Evolutionary conservation across 2,113 vertebrate species (phyloP).

Genomic region (Anolis carolinensis): DNA sequence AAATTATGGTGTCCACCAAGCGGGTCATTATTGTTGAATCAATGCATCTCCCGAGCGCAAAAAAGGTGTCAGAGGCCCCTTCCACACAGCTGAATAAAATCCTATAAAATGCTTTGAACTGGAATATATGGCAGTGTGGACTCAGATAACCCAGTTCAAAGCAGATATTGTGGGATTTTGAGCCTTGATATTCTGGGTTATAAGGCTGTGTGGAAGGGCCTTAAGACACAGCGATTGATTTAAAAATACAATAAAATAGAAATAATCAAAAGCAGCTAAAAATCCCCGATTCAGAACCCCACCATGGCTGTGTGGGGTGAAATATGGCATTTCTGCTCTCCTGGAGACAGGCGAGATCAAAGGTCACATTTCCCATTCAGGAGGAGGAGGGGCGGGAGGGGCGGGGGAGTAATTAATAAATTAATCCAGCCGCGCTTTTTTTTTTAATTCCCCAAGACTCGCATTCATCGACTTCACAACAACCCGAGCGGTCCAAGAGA

Average conservation of each 20-base stretch:
- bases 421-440: slow-evolving; percentile 76
- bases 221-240: slow-evolving; percentile 81
- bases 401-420: slow-evolving; percentile 85
- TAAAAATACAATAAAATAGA: slow-evolving; percentile 44
- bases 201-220: not conserved
- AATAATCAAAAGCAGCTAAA: slow-evolving; percentile 57
- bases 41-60: slow-evolving; percentile 85
- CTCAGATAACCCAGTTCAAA: too few species aligned
- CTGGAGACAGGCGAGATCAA: slow-evolving; percentile 87
- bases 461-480: slow-evolving; percentile 77
- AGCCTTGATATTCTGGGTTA: too few species aligned
- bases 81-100: too few species aligned
- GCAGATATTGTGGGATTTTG: too few species aligned
- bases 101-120: too few species aligned
- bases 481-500: slow-evolving; percentile 66
- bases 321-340: slow-evolving; percentile 80
- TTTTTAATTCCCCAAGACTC: slow-evolving; percentile 68
- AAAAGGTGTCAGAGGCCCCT: too few species aligned
- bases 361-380: slow-evolving; percentile 90
- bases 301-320: slow-evolving; percentile 71
- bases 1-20: slow-evolving; percentile 83
- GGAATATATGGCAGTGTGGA: too few species aligned
- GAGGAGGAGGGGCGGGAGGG: slow-evolving; percentile 82
- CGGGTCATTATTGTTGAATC: slow-evolving; percentile 94
- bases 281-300: slow-evolving; percentile 63